Percentiles rank a stretch among this genome's conserved stretches.
These are phyloP conservation scores for Lamprologus lemairii DNA, from an alignment of 2,113 vertebrate species.

Conservation along the genomic window DNA sequence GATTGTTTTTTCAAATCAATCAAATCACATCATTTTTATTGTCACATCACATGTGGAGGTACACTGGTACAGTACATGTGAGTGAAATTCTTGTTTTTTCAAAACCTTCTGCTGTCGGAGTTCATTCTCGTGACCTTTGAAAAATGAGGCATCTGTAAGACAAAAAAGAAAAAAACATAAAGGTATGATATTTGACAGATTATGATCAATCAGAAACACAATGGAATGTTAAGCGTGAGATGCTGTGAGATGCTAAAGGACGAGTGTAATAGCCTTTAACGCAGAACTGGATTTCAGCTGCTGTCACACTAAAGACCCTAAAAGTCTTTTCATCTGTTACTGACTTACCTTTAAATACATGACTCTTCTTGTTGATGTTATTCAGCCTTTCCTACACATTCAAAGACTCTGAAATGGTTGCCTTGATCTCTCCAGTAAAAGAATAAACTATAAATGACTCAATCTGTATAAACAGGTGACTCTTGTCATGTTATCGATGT, in stretches of 20 bases:
- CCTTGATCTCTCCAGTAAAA: background rate
- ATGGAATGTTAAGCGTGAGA: background rate
- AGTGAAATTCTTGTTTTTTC: background rate
- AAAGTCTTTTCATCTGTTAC: background rate
- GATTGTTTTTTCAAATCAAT: constrained; percentile 2
- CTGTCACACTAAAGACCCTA: background rate
- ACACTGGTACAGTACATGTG: background rate
- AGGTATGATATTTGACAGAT: background rate
- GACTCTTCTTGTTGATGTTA: background rate
- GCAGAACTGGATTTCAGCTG: background rate
- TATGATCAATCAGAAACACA: background rate
- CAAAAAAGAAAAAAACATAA: background rate
- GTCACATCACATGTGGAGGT: background rate
- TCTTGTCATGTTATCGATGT: background rate
- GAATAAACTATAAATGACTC: background rate
- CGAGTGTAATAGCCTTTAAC: background rate
- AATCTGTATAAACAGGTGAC: background rate
- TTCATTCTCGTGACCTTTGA: constrained; percentile 56
- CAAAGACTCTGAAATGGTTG: background rate
- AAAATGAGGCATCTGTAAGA: constrained; percentile 59
- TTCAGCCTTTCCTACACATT: background rate
- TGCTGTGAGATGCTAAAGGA: background rate
- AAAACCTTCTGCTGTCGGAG: constrained; percentile 56
- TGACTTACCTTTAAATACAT: background rate
- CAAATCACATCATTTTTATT: background rate